Conservation (phyloP, 2,113 vertebrate genomes). For the Carassius auratus region DNA sequence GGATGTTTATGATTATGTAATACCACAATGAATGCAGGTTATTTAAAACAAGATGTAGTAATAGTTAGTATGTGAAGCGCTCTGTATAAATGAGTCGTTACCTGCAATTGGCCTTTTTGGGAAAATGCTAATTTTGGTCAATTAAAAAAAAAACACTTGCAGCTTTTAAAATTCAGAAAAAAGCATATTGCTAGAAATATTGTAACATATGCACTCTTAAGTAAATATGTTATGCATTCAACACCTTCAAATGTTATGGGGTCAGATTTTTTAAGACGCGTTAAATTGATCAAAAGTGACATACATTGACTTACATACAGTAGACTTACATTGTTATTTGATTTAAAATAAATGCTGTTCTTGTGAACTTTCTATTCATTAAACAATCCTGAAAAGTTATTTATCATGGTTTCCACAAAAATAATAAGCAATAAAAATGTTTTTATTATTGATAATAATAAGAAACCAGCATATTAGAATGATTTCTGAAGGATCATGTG, state of each 20-base stretch:
- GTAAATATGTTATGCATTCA: neutral
- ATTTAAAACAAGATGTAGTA: neutral
- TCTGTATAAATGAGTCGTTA: neutral
- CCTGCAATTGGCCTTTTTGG: neutral
- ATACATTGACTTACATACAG: neutral
- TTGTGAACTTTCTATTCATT: neutral
- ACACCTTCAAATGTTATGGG: neutral
- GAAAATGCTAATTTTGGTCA: neutral
- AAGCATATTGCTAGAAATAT: neutral
- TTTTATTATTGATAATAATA: neutral
- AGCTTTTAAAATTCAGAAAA: neutral
- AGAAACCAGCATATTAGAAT: neutral
- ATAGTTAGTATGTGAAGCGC: neutral
- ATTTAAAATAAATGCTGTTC: neutral
- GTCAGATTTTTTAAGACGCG: neutral
- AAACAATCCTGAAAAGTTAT: neutral
- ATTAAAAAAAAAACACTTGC: neutral
- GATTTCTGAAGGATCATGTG: neutral
- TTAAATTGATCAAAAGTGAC: neutral
- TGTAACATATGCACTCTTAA: neutral
- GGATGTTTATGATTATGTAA: conserved; percentile 21
- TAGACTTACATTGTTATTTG: neutral
- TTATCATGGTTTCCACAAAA: neutral
- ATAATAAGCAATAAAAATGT: neutral
- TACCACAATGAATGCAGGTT: conserved; percentile 10